Evolutionary conservation across 2,113 vertebrate genomes (phyloP).

Genomic region (Progne subis): DNA sequence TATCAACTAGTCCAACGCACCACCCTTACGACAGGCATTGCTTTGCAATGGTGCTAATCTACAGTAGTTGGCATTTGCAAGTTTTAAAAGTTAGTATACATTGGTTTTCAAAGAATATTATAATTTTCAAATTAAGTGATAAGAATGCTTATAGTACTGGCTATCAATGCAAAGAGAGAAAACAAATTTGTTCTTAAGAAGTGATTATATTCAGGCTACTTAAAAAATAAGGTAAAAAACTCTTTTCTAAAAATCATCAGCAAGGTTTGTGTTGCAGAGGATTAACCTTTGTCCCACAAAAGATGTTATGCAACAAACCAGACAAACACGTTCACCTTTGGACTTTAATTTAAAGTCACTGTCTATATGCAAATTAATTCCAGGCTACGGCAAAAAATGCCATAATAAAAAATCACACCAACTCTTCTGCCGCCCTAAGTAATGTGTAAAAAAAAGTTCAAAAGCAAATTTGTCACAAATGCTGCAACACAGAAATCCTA

Average conservation of each 20-base stretch:
- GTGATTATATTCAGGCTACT: background rate
- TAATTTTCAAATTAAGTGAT: background rate
- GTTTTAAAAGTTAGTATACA: background rate
- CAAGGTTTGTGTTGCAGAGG: background rate
- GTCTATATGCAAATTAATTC: background rate
- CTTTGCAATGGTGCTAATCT: background rate
- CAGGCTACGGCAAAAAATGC: background rate
- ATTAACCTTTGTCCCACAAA: background rate
- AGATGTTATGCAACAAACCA: background rate
- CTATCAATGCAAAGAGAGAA: background rate
- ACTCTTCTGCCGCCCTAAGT: rapidly evolving
- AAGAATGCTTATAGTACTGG: background rate
- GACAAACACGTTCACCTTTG: background rate
- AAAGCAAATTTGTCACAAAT: background rate
- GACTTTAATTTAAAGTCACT: background rate
- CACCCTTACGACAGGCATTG: rapidly evolving
- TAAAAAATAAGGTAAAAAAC: background rate
- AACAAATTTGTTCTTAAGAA: background rate
- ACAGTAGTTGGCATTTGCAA: background rate
- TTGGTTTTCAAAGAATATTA: background rate
- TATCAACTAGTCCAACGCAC: background rate
- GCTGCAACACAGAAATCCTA: background rate
- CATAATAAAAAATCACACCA: rapidly evolving
- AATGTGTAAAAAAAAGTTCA: rapidly evolving
- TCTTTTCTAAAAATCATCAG: background rate